A percentile compares a stretch with the other conserved stretches of the same genome.
Conservation (phyloP, 2,113 vertebrate genomes). For the Phainopepla nitens region DNA sequence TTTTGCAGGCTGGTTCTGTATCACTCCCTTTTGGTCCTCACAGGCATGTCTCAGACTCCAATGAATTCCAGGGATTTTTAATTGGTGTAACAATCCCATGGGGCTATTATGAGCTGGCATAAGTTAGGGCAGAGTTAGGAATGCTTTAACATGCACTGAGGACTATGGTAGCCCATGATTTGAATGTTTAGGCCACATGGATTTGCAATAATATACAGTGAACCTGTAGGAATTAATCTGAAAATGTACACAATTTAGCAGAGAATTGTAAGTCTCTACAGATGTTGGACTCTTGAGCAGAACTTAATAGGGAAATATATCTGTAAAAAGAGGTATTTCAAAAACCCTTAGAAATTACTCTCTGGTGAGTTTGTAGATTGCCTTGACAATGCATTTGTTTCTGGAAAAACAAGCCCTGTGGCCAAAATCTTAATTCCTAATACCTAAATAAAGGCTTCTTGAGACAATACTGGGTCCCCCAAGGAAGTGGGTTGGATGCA, state of each 20-base stretch:
- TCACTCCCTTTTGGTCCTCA: conserved; percentile 37
- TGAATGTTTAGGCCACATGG: neutral
- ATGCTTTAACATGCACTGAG: neutral
- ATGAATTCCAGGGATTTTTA: conserved; percentile 47
- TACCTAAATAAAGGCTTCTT: neutral
- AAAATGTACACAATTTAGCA: neutral
- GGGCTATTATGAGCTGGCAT: neutral
- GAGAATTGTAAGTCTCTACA: neutral
- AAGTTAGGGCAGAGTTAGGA: neutral
- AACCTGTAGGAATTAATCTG: neutral
- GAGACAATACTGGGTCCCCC: neutral
- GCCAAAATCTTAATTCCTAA: neutral
- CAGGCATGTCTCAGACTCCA: neutral
- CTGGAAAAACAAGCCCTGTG: neutral
- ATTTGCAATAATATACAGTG: neutral
- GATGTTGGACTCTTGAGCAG: neutral
- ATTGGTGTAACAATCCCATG: neutral
- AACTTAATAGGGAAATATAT: neutral
- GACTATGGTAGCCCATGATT: neutral
- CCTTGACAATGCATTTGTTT: neutral
- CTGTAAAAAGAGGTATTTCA: neutral
- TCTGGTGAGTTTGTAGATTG: neutral
- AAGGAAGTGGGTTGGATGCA: neutral
- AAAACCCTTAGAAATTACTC: neutral
- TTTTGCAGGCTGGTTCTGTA: conserved; percentile 28